Conservation (phyloP, 1,140 invertebrate genomes). For the Kradibia gibbosae region DNA sequence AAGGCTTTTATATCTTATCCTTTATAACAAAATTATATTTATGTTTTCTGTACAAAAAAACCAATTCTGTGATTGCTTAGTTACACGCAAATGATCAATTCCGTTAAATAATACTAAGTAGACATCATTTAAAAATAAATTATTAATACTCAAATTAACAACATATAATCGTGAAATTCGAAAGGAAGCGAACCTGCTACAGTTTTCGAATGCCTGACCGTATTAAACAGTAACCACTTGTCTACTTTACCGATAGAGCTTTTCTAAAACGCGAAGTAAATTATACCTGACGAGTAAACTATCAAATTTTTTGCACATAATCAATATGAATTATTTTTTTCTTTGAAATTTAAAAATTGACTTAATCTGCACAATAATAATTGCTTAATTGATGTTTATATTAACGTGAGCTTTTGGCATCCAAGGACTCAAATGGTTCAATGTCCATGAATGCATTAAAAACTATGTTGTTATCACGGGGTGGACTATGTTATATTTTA, state of each 20-base stretch:
- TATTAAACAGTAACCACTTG: constrained; percentile 34
- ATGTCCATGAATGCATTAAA: constrained; percentile 41
- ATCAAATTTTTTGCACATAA: neutral
- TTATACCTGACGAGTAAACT: constrained; percentile 51
- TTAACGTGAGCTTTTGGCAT: constrained; percentile 35
- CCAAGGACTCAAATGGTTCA: constrained; percentile 36
- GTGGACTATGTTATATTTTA: constrained; percentile 34
- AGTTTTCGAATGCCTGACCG: constrained; percentile 31
- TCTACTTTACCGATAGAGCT: constrained; percentile 57
- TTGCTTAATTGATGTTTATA: neutral
- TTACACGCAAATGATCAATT: too few species aligned
- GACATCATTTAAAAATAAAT: too few species aligned
- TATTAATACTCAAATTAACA: too few species aligned
- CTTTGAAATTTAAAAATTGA: too few species aligned
- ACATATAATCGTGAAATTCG: too few species aligned
- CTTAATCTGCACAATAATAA: neutral
- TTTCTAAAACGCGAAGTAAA: neutral
- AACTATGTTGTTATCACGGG: constrained; percentile 9
- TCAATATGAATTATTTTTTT: constrained; percentile 16
- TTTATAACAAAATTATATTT: too few species aligned
- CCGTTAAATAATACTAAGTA: too few species aligned
- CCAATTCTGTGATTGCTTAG: too few species aligned
- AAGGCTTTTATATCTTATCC: too few species aligned
- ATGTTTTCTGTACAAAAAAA: too few species aligned
- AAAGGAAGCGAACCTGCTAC: too few species aligned